Percentiles rank a stretch among this genome's conserved stretches.
Conservation (phyloP, 2,888 invertebrate species). For the Priocnemis perturbator region DNA sequence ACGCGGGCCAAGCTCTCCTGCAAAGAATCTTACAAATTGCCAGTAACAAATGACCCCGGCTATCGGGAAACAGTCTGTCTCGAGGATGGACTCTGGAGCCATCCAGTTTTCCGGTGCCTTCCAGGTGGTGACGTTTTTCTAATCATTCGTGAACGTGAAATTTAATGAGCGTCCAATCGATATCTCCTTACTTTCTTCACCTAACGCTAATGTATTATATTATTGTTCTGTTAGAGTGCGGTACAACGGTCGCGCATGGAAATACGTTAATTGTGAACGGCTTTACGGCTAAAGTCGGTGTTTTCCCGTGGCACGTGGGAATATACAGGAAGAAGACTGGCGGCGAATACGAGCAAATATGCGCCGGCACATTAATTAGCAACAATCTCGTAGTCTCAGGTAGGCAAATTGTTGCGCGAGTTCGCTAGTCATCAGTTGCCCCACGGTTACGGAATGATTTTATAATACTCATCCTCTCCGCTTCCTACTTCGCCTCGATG, state of each 20-base stretch:
- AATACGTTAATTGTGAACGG: slow-evolving; percentile 55
- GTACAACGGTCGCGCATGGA: slow-evolving; percentile 51
- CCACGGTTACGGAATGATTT: neutral
- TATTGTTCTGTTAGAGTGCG: slow-evolving; percentile 51
- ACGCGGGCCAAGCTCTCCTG: slow-evolving; percentile 58
- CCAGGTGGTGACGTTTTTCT: slow-evolving; percentile 45
- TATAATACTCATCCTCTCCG: no score
- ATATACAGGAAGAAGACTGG: slow-evolving; percentile 44
- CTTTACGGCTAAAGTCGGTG: slow-evolving; percentile 49
- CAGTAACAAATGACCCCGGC: slow-evolving; percentile 56
- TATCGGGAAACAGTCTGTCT: slow-evolving; percentile 56
- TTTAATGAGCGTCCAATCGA: slow-evolving; percentile 6
- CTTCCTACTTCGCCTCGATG: no score
- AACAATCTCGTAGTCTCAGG: slow-evolving; percentile 55
- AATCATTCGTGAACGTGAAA: neutral
- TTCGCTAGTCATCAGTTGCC: neutral
- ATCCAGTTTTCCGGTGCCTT: slow-evolving; percentile 53
- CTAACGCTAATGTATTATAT: slow-evolving; percentile 4
- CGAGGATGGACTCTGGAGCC: slow-evolving; percentile 55
- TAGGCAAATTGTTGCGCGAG: slow-evolving; percentile 26
- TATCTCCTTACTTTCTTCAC: no score
- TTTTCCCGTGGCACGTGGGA: slow-evolving; percentile 62
- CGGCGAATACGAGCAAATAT: slow-evolving; percentile 49
- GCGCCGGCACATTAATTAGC: slow-evolving; percentile 57
- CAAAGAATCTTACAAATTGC: slow-evolving; percentile 58